Evolutionary conservation across 2,888 invertebrate genomes (phyloP), one percentile per base, ranked within the genome.

Genomic region (Drosophila bunnanda): DNA sequence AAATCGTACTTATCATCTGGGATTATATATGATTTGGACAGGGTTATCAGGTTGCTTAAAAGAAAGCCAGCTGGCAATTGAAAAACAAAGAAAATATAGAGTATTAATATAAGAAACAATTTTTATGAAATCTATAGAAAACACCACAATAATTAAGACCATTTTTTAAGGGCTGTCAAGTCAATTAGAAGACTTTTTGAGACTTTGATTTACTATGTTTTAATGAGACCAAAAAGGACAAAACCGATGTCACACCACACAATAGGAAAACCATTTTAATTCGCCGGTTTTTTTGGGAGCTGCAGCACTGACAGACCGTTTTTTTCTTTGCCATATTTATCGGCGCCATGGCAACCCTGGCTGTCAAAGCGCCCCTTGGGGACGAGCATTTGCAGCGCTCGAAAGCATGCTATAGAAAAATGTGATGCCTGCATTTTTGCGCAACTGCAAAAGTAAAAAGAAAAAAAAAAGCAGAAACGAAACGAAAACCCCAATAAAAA

Each of bases 381-480:
- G 52, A 43, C 43, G 54, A 50, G 57, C 59, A 36, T 76, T 75
- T 55, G 53, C 59, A 46, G 64, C 64, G 65, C 80, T 54, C 64
- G 59, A 76, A 81, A 83, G 81, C 77, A 75, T 78, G 82, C 84
- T 75, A 75, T 71, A 58, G 56, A 43, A 79, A 69, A 76, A 77
- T 72, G 69, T 65, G 50, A 72, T 65, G 53, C 65, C 76, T 75
- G 82, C 72, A 82, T 62, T 73, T 74, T 75, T 65, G 75, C 77
- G 78, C 76, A 78, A 70, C 72, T 78, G 78, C 75, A 69, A 59
- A 62, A 64, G 62, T 34, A 44, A 53, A 67, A 17, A 36, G n/a
- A n/a, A 44, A 58, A 22, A 43, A 43, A 52, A 38, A 39, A 17
- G 15, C 13, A 17, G 17, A 32, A 59, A 55, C 44, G 44, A 59